phyloP scores from a whole-genome alignment of 2,113 vertebrate species.

The Micronisus gabar region DNA sequence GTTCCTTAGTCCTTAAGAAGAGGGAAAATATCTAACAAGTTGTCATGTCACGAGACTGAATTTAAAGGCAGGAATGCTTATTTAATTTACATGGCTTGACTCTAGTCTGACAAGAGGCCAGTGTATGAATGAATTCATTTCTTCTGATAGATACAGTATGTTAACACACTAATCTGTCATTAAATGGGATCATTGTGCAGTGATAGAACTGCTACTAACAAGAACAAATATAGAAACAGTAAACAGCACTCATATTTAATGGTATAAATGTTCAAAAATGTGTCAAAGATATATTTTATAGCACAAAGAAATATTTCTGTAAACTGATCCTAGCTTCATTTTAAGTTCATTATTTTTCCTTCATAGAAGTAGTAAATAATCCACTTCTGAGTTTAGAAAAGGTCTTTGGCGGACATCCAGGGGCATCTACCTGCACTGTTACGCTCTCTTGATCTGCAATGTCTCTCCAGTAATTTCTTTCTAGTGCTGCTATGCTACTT shows the following conservation, averaged over 20 bases:
- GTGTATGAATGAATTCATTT: neutral
- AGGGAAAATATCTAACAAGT: neutral
- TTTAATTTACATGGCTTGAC: neutral
- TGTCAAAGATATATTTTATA: neutral
- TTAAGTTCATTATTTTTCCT: neutral
- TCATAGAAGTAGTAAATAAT: slow-evolving; percentile 49
- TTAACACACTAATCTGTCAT: neutral
- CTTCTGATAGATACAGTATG: neutral
- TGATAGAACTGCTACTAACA: neutral
- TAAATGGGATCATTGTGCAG: neutral
- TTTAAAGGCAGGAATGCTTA: neutral
- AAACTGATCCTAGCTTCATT: neutral
- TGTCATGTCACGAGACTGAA: neutral
- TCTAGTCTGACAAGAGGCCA: neutral
- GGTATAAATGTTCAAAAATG: neutral
- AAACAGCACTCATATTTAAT: neutral
- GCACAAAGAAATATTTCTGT: neutral
- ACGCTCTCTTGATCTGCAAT: neutral
- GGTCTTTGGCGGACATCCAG: neutral
- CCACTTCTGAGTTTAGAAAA: neutral
- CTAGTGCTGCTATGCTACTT: neutral
- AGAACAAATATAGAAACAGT: neutral
- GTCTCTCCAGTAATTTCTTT: slow-evolving; percentile 1
- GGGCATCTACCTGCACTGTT: neutral
- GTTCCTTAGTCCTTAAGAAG: neutral